These are phyloP conservation scores for Jaculus jaculus DNA, from an alignment of 2,113 vertebrate genomes.

Conservation along the genomic window DNA sequence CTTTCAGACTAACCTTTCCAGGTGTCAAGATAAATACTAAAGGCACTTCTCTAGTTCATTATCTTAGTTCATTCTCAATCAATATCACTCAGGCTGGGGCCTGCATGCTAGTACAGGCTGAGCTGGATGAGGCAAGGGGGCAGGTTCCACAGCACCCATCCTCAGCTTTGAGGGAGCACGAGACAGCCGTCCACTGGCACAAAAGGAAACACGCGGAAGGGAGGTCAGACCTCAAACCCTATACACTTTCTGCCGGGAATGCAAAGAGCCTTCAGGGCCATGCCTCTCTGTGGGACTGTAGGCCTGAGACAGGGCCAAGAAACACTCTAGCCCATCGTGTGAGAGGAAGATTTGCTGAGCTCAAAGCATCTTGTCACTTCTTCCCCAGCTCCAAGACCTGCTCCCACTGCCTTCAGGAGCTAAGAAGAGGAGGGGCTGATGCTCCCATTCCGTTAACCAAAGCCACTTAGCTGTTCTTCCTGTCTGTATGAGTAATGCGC, in stretches of 20 bases:
- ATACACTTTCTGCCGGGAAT: neutral
- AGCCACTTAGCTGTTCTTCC: neutral
- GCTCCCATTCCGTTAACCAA: neutral
- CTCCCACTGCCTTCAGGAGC: neutral
- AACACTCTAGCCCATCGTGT: neutral
- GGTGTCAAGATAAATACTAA: constrained; percentile 3
- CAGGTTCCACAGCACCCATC: neutral
- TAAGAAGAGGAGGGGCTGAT: neutral
- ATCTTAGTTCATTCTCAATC: constrained; percentile 31
- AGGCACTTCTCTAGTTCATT: neutral
- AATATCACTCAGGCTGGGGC: neutral
- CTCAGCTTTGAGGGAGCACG: neutral
- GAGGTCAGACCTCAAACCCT: neutral
- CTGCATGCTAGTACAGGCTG: neutral
- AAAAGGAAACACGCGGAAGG: neutral
- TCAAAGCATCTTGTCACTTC: neutral
- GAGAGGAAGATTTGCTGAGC: neutral
- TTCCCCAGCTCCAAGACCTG: constrained; percentile 30
- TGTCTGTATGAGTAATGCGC: neutral
- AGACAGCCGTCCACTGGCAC: neutral
- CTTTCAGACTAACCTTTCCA: constrained; percentile 3
- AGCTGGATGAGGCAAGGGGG: neutral
- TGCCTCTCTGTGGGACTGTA: neutral
- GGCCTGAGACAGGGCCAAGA: neutral
- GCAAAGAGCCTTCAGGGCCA: neutral